phyloP scores from a whole-genome alignment of 2,797 vertebrate species.

The Bryconaethiops microstoma region DNA sequence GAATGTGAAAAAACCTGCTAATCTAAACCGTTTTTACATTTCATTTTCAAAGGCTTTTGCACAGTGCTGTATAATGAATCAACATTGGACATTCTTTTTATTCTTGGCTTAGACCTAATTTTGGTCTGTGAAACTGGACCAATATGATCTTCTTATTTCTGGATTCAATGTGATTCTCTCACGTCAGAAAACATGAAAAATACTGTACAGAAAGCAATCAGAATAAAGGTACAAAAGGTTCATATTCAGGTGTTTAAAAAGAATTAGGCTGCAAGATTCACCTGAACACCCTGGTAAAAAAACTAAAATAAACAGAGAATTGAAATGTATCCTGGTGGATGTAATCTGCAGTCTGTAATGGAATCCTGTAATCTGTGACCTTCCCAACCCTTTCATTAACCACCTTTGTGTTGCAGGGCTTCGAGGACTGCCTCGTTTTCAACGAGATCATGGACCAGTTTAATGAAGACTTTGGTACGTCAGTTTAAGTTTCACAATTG shows the following conservation, averaged over 20 bases:
- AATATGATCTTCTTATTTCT: no score
- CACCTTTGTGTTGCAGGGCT: slow-evolving; percentile 80
- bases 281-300: background rate
- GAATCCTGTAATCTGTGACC: background rate
- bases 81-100: no score
- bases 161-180: no score
- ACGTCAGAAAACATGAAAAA: no score
- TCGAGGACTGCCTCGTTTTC: slow-evolving; percentile 96
- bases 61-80: no score
- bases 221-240: no score
- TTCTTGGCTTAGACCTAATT: no score
- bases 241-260: background rate
- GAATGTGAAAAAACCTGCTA: no score
- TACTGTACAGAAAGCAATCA: no score
- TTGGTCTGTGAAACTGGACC: no score
- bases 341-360: background rate
- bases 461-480: slow-evolving; percentile 89
- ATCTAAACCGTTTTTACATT: no score
- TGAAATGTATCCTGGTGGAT: background rate
- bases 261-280: background rate
- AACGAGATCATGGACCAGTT: slow-evolving; percentile 90
- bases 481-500: slow-evolving; percentile 14
- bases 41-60: no score
- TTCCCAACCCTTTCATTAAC: background rate
- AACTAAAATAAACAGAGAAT: background rate